Evolutionary conservation across 2,888 invertebrate genomes (phyloP).

Genomic region (Tinea trinotella): DNA sequence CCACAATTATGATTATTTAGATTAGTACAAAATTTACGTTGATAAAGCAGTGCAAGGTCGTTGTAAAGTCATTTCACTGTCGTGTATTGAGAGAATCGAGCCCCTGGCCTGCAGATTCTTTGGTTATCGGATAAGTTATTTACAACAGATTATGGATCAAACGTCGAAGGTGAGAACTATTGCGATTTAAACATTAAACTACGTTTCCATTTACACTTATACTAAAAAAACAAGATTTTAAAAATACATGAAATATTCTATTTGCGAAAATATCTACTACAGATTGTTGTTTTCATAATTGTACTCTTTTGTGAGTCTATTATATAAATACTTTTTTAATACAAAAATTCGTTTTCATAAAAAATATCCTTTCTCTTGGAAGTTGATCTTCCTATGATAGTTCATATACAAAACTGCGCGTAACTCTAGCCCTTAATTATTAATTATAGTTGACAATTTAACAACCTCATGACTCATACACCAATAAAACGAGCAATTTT

Average conservation of each 20-base stretch:
- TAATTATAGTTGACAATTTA: neutral
- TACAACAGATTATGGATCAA: neutral
- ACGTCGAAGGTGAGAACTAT: neutral
- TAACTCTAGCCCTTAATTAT: neutral
- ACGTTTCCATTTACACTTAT: neutral
- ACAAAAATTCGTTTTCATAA: conserved; percentile 12
- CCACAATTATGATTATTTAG: too few relatives aligned
- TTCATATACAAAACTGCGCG: conserved; percentile 6
- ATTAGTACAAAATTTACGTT: too few relatives aligned
- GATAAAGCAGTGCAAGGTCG: too few relatives aligned
- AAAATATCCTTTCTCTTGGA: conserved; percentile 6
- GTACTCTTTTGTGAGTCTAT: conserved; percentile 8
- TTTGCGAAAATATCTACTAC: neutral
- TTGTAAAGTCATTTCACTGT: too few relatives aligned
- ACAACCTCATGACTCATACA: too few relatives aligned
- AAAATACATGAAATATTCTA: neutral
- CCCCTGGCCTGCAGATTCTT: neutral
- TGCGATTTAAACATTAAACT: neutral
- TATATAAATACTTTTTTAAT: neutral
- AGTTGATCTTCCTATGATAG: conserved; percentile 11
- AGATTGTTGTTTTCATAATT: neutral
- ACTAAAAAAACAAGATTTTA: neutral
- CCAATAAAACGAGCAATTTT: too few relatives aligned
- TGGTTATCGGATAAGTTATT: neutral
- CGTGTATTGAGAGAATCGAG: too few relatives aligned